phyloP scores from a whole-genome alignment of 2,888 invertebrate species.

The Corythucha ciliata region DNA sequence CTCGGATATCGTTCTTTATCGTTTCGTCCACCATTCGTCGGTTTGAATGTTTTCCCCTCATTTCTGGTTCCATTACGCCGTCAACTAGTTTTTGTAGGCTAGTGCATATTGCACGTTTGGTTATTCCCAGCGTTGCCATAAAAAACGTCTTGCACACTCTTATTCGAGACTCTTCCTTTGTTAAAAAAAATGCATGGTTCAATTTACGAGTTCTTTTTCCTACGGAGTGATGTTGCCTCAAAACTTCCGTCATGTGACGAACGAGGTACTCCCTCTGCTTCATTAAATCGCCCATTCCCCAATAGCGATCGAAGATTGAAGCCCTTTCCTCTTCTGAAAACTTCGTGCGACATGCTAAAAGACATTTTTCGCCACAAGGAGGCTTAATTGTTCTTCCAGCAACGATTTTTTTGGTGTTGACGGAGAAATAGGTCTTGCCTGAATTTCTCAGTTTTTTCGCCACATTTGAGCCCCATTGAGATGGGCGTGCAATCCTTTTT shows the following conservation, averaged over 20 bases:
- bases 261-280: background rate
- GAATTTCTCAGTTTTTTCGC: background rate
- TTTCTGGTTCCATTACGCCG: background rate
- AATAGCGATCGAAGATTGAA: background rate
- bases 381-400: background rate
- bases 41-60: slow-evolving; percentile 1
- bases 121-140: background rate
- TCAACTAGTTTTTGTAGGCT: background rate
- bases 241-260: background rate
- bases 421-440: background rate
- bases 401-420: background rate
- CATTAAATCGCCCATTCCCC: background rate
- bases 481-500: background rate
- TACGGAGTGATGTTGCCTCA: background rate
- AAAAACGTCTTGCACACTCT: slow-evolving; percentile 2
- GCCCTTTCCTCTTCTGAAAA: background rate
- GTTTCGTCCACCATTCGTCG: background rate
- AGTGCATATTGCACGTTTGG: background rate
- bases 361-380: background rate
- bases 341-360: background rate
- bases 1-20: slow-evolving; percentile 2
- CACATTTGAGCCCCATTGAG: background rate
- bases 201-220: background rate
- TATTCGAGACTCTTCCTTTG: background rate
- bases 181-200: background rate